Base-by-base conservation (phyloP, 2,888 invertebrate genomes). In the Nymphalis c-album region DNA sequence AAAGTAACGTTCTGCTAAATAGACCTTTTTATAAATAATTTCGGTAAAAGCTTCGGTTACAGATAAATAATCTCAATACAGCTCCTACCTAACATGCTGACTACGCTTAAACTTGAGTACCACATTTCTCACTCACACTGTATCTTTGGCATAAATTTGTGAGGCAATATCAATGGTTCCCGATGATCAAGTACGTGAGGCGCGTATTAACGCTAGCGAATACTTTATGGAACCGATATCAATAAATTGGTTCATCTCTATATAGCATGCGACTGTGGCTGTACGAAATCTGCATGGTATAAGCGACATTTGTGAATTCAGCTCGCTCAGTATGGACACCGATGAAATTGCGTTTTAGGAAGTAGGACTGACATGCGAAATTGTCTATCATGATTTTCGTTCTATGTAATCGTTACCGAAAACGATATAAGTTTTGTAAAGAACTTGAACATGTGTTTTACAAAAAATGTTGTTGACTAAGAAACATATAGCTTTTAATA, bases 141-240 rank as follows among this genome's bases (percentile, higher is more conserved):
- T 64, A 61, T 35, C 58, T 57, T 55, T 31, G 57, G 57, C 60
- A 71, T 71, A 68, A 72, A 70, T 72, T 70, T 67, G 69, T 60
- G 50, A 69, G 71, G 72, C 73, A 74, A 70, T 74, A 76, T 74
- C 72, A 67, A 71, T 73, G 74, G 73, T 64, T 67, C 69, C 61
- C 73, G 62, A 71, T 73, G 75, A 76, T 74, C 71, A 73, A 72
- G 73, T 72, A 76, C 77, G 77, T 77, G 77, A 70, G 50, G 58
- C 48, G 75, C 55, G 70, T 74, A 68, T 70, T 70, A 74, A 75
- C 63, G 64, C 35, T 59, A 64, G 59, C 35, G 67, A 69, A 62
- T 72, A 71, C 68, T 72, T 70, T 68, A 68, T 68, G 67, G 64
- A 58, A 60, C 60, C 67, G 70, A 74, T 72, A 73, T 67, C 64